These are phyloP conservation scores for Diadegma fenestrale DNA, from an alignment of 2,888 invertebrate genomes.

Conservation along the genomic window DNA sequence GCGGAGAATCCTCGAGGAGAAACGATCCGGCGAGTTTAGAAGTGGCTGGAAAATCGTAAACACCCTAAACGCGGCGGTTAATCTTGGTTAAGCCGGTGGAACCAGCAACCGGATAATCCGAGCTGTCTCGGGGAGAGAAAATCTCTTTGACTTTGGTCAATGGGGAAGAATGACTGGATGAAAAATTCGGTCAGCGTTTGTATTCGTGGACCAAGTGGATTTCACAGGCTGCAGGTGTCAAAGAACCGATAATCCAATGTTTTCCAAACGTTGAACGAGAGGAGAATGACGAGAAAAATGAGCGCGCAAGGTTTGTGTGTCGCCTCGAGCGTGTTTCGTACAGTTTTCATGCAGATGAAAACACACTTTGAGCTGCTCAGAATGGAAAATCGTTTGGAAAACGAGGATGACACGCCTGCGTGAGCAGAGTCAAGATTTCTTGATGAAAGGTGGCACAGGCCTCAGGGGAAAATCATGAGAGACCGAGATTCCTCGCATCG, in stretches of 20 bases:
- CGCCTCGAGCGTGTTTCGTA: constrained; percentile 48
- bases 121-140: constrained; percentile 5
- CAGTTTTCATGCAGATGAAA: constrained; percentile 42
- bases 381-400: constrained; percentile 70
- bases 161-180: constrained; percentile 1
- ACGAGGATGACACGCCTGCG: constrained; percentile 70
- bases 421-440: constrained; percentile 49
- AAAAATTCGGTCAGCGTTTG: constrained; percentile 56
- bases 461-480: constrained; percentile 7
- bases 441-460: constrained; percentile 52
- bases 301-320: constrained; percentile 27
- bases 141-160: constrained; percentile 51
- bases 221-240: constrained; percentile 50
- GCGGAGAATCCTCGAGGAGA: not conserved
- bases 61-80: not conserved
- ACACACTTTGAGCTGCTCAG: constrained; percentile 42
- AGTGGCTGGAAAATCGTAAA: constrained; percentile 9
- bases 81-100: constrained; percentile 23
- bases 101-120: constrained; percentile 33
- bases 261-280: constrained; percentile 56
- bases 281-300: constrained; percentile 36
- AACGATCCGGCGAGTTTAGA: not conserved
- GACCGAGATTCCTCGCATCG: not conserved
- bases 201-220: not conserved
- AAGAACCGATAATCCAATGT: constrained; percentile 69